phyloP scores from a whole-genome alignment of 2,797 vertebrate genomes.

The Arnoldichthys spilopterus region DNA sequence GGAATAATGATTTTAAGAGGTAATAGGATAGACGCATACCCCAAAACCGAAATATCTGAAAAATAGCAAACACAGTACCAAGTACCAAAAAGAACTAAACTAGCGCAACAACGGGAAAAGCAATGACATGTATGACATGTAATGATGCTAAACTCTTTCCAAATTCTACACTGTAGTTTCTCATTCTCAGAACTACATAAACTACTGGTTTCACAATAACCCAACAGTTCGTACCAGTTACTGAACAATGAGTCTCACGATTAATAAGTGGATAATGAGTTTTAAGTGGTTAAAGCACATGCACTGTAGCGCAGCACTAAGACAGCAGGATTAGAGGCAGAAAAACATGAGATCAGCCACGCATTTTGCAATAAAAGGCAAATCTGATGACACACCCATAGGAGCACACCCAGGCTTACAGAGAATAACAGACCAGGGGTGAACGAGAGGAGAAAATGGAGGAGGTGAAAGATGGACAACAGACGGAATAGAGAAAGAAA shows the following conservation, averaged over 20 bases:
- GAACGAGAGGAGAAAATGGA: slow-evolving; percentile 1
- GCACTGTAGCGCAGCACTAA: neutral
- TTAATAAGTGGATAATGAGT: neutral
- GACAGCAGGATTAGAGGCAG: neutral
- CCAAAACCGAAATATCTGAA: neutral
- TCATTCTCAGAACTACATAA: neutral
- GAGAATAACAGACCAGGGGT: neutral
- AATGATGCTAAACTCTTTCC: no score
- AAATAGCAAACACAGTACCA: neutral
- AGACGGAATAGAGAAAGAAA: neutral
- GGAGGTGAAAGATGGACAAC: neutral
- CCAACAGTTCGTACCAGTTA: neutral
- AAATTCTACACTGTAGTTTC: neutral
- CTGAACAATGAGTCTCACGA: neutral
- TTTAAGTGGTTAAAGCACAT: neutral
- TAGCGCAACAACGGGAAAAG: neutral
- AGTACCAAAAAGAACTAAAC: no score
- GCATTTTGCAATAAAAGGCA: neutral
- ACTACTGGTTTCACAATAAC: neutral
- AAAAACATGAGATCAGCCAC: neutral
- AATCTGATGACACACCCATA: slow-evolving; percentile 11
- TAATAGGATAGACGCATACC: slow-evolving; percentile 16
- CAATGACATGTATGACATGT: neutral
- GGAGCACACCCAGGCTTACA: neutral
- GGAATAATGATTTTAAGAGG: slow-evolving; percentile 41